A percentile compares a stretch with the other conserved stretches of the same genome.
Evolutionary conservation across 2,113 vertebrate species (phyloP).

Genomic region (Gymnocephalus cernua): DNA sequence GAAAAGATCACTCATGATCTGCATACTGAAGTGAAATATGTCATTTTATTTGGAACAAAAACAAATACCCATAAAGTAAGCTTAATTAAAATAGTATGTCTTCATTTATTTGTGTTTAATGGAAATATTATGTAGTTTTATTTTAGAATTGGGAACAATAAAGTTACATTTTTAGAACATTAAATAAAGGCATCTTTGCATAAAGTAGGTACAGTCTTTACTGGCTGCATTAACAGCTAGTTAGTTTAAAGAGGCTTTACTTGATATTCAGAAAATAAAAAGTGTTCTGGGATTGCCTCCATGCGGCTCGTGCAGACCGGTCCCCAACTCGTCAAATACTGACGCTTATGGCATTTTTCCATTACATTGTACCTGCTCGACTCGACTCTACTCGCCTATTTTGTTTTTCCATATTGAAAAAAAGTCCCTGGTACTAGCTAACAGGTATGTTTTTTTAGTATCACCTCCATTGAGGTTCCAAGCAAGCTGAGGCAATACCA

Average conservation of each 20-base stretch:
- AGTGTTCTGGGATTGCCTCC: too few relatives aligned
- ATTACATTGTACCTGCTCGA: too few relatives aligned
- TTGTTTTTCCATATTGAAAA: too few relatives aligned
- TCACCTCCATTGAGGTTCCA: too few relatives aligned
- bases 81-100: constrained; percentile 6
- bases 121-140: constrained; percentile 10
- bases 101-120: constrained; percentile 39
- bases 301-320: too few relatives aligned
- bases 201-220: neutral
- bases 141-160: constrained; percentile 23
- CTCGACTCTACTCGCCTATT: too few relatives aligned
- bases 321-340: too few relatives aligned
- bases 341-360: too few relatives aligned
- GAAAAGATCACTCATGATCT: neutral
- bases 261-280: too few relatives aligned
- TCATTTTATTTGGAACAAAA: constrained; percentile 7
- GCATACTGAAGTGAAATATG: neutral
- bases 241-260: neutral
- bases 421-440: too few relatives aligned
- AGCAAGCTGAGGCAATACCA: too few relatives aligned
- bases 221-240: neutral
- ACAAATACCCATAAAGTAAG: constrained; percentile 14
- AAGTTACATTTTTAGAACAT: constrained; percentile 8
- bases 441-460: too few relatives aligned
- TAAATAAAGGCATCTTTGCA: constrained; percentile 51